Percentiles rank a stretch among this genome's conserved stretches.
phyloP scores from a whole-genome alignment of 2,113 vertebrate species.

The Chloropsis cyanopogon region DNA sequence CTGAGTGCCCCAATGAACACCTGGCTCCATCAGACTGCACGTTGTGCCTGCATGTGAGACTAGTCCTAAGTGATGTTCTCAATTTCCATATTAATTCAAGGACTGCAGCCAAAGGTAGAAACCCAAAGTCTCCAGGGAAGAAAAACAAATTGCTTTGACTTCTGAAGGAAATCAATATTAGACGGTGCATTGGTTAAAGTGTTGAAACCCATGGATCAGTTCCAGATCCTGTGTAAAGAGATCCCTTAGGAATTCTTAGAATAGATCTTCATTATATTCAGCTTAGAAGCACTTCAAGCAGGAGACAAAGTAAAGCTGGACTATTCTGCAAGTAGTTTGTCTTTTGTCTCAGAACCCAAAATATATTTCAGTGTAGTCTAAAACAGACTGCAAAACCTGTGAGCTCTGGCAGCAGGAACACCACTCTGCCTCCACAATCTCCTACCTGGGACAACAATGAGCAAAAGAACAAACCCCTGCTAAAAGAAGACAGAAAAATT shows the following conservation, averaged over 20 bases:
- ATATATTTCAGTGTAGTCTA: neutral
- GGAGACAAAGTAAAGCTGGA: slow-evolving; percentile 6
- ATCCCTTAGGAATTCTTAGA: slow-evolving; percentile 35
- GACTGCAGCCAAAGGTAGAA: slow-evolving; percentile 34
- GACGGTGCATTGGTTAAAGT: slow-evolving; percentile 16
- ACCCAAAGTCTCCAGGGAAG: slow-evolving; percentile 9
- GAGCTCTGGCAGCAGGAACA: neutral
- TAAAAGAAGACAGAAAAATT: neutral
- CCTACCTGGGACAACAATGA: neutral
- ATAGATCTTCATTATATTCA: slow-evolving; percentile 30
- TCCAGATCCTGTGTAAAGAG: slow-evolving; percentile 34
- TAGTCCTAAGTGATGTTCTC: neutral
- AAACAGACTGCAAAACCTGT: neutral
- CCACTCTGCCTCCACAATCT: neutral
- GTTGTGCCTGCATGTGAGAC: neutral
- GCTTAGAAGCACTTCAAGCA: slow-evolving; percentile 8
- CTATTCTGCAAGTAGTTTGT: neutral
- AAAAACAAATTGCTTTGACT: slow-evolving; percentile 46
- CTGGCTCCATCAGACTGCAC: neutral
- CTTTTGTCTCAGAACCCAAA: slow-evolving; percentile 8
- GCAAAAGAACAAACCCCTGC: neutral
- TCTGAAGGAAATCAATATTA: slow-evolving; percentile 38
- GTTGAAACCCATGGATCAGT: slow-evolving; percentile 26
- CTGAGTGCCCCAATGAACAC: neutral
- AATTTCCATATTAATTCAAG: slow-evolving; percentile 49